Evolutionary conservation across 2,888 invertebrate genomes (phyloP).

Genomic region (Rhodophaea formosa): DNA sequence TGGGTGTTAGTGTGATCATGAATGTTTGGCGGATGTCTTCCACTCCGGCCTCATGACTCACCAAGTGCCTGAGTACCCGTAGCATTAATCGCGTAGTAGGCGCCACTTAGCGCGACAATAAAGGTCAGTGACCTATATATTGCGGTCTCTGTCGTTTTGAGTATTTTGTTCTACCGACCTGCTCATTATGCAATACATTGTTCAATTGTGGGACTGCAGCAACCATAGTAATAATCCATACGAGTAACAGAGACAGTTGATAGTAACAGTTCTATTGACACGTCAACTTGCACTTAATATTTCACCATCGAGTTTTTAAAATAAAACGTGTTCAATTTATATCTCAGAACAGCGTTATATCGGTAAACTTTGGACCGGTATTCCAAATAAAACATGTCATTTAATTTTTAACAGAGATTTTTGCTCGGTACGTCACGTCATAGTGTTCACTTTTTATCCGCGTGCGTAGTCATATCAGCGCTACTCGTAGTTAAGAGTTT

Average conservation of each 20-base stretch:
- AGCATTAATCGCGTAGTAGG: conserved; percentile 25
- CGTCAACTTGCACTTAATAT: not conserved
- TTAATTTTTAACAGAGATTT: not conserved
- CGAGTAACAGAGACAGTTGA: too few relatives aligned
- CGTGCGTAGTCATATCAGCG: conserved; percentile 65
- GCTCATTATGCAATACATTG: too few relatives aligned
- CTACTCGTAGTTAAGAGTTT: conserved; percentile 57
- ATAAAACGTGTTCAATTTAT: not conserved
- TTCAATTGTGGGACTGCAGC: too few relatives aligned
- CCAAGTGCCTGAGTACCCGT: conserved; percentile 59
- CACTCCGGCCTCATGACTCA: conserved; percentile 37
- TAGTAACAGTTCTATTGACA: not conserved
- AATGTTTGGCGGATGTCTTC: conserved; percentile 27
- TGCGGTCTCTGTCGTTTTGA: too few relatives aligned
- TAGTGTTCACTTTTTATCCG: conserved; percentile 17
- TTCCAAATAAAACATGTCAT: not conserved
- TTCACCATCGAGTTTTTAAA: not conserved
- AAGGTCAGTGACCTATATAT: not conserved
- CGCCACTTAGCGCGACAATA: not conserved
- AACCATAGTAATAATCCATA: too few relatives aligned
- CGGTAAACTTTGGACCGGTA: not conserved
- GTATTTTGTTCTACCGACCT: too few relatives aligned
- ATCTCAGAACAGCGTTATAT: not conserved
- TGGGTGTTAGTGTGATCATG: conserved; percentile 18
- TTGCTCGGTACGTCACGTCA: conserved; percentile 5